phyloP scores from a whole-genome alignment of 2,888 invertebrate species.

The Bembecia ichneumoniformis region DNA sequence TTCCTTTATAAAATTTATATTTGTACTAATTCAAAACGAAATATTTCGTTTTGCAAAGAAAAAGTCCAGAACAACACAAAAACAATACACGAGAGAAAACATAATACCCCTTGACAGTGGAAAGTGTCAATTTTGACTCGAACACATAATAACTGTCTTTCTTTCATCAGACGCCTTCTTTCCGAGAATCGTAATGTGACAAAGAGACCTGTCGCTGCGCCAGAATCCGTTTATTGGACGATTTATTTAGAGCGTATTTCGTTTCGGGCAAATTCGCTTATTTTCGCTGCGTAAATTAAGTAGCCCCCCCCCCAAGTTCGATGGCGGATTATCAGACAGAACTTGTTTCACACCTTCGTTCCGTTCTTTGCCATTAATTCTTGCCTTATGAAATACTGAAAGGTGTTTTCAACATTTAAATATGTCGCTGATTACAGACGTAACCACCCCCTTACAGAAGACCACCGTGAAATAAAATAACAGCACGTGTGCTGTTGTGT shows the following conservation, averaged over 20 bases:
- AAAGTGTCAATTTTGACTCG: conserved; percentile 17
- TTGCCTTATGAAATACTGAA: too few species aligned
- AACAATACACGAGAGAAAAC: background rate
- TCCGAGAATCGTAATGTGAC: conserved; percentile 7
- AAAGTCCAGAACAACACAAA: background rate
- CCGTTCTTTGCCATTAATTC: too few species aligned
- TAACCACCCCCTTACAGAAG: too few species aligned
- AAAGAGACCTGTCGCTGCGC: conserved; percentile 5
- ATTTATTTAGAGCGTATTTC: conserved; percentile 3
- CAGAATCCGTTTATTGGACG: conserved; percentile 3
- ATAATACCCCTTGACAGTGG: conserved; percentile 14
- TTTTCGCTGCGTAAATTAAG: background rate
- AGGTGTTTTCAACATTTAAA: too few species aligned
- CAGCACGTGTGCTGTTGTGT: too few species aligned
- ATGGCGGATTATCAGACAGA: too few species aligned
- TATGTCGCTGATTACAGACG: too few species aligned
- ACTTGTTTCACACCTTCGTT: too few species aligned
- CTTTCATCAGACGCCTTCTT: conserved; percentile 13
- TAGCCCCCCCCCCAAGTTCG: background rate
- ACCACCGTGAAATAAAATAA: too few species aligned
- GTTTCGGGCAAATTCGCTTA: background rate
- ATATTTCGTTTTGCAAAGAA: too few species aligned
- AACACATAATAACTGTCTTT: conserved; percentile 22
- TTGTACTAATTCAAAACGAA: too few species aligned
- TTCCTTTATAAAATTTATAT: too few species aligned